Base-by-base conservation (phyloP, 2,797 vertebrate genomes). In the Sebastes iracundus region DNA sequence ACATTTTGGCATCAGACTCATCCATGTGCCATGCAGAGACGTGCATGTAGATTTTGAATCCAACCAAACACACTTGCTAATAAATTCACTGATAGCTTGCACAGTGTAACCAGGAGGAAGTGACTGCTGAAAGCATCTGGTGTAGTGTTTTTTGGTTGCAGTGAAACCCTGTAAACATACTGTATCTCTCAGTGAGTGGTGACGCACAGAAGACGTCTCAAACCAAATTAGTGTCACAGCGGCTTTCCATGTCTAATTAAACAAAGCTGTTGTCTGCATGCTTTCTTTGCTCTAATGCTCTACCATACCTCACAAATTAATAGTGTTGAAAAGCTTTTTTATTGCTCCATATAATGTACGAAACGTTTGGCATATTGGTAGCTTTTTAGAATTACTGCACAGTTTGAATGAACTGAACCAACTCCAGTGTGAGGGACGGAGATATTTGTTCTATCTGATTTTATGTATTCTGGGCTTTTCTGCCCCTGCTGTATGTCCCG, bases 161-260 rank as follows among this genome's bases (percentile, higher is more conserved):
- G 13, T 68, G 52, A 85, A 85, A 78, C 28, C 53, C 38, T 65
- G 52, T 74, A 77, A 86, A 78, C 65, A 76, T 13, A 56, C 33
- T 23, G 32, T 5, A 58, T 77, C 20, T 75, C 42, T 77, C 62
- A n/a, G 46, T 5, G 62, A 75, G 28, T 49, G 32, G 62, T 58
- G 58, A 79, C 22, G 3, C 79, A 80, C 58, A 66, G 53, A 69
- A 46, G 56, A 70, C 12, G 30, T n/a, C 63, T 81, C 20, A 2
- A 74, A 70, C 42, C 52, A 76, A 87, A 80, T 81, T 49, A 84
- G 56, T 81, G 60, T 64, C 75, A 75, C 63, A 74, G 72, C 53
- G 4, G 75, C 68, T 85, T 81, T 64, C 35, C 32, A 35, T 68
- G 56, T 76, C 64, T 81, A 82, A 83, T 83, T 82, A 80, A 84